phyloP scores from a whole-genome alignment of 2,113 vertebrate species.

The Fulmarus glacialis region DNA sequence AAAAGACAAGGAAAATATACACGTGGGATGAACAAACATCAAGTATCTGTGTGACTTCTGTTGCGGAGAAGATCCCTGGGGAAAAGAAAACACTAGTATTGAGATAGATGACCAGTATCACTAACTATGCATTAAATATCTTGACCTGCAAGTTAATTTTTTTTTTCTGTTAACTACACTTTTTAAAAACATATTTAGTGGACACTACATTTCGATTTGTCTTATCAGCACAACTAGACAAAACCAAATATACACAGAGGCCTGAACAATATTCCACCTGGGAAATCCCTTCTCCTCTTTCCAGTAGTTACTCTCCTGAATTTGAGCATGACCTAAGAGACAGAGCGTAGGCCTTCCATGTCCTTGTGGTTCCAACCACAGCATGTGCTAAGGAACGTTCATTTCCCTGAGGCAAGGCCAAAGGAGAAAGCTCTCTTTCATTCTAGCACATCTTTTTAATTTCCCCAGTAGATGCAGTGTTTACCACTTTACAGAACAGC shows the following conservation, averaged over 20 bases:
- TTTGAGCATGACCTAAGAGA: not conserved
- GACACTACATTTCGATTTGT: not conserved
- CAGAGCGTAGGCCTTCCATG: fast-evolving
- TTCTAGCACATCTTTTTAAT: not conserved
- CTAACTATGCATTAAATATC: not conserved
- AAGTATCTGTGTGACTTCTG: conserved; percentile 5
- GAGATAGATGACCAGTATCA: not conserved
- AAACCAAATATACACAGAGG: not conserved
- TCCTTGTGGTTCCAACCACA: not conserved
- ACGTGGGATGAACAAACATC: conserved; percentile 18
- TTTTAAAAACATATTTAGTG: not conserved
- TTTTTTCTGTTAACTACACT: not conserved
- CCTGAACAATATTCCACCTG: not conserved
- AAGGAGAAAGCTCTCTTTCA: not conserved
- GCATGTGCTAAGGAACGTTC: not conserved
- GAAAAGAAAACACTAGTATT: not conserved
- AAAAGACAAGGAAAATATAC: conserved; percentile 50
- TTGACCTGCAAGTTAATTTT: not conserved
- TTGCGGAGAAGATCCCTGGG: not conserved
- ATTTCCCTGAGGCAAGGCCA: not conserved
- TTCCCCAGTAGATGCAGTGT: not conserved
- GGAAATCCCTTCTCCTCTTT: not conserved
- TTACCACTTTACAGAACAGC: not conserved
- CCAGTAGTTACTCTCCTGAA: not conserved
- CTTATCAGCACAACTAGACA: not conserved